A percentile compares a stretch with the other conserved stretches of the same genome.
Conservation (phyloP, 1,140 invertebrate genomes). For the Drosophila pandora region DNA sequence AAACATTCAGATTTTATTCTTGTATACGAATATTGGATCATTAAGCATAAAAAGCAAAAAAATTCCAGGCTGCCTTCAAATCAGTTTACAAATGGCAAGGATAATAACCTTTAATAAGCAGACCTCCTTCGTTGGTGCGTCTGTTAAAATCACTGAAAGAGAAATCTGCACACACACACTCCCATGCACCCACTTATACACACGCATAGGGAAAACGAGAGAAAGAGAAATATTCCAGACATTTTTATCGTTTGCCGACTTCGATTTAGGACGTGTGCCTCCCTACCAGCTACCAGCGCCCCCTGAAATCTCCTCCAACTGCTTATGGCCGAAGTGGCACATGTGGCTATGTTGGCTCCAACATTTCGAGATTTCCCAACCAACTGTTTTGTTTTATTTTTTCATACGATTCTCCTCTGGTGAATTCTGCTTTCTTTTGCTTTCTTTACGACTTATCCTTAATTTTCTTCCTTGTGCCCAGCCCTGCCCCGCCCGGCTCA, state of each 20-base stretch:
- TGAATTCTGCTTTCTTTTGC: slow-evolving; percentile 11
- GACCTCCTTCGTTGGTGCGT: slow-evolving; percentile 39
- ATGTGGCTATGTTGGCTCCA: slow-evolving; percentile 43
- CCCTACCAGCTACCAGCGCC: background rate
- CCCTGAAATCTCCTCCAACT: slow-evolving; percentile 8
- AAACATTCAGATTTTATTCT: slow-evolving; percentile 20
- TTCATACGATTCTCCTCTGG: slow-evolving; percentile 13
- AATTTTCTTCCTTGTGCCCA: slow-evolving; percentile 53
- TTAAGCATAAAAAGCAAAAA: slow-evolving; percentile 57
- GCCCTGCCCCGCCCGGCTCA: slow-evolving; percentile 1
- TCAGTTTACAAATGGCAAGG: slow-evolving; percentile 81
- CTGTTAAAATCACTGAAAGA: slow-evolving; percentile 72
- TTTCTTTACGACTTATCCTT: slow-evolving; percentile 67
- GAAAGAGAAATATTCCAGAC: slow-evolving; percentile 74
- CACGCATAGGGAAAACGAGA: slow-evolving; percentile 9
- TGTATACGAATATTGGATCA: slow-evolving; percentile 25
- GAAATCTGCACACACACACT: slow-evolving; percentile 44
- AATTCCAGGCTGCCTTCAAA: slow-evolving; percentile 56
- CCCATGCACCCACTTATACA: slow-evolving; percentile 1
- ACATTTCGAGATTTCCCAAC: slow-evolving; percentile 48
- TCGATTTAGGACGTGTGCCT: slow-evolving; percentile 75
- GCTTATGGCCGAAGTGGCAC: slow-evolving; percentile 21
- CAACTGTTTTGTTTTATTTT: slow-evolving; percentile 40
- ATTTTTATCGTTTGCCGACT: slow-evolving; percentile 83
- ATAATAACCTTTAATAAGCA: slow-evolving; percentile 82